A percentile compares a stretch with the other conserved stretches of the same genome.
phyloP scores from a whole-genome alignment of 2,888 invertebrate genomes.

The Lasioglossum zephyrum region DNA sequence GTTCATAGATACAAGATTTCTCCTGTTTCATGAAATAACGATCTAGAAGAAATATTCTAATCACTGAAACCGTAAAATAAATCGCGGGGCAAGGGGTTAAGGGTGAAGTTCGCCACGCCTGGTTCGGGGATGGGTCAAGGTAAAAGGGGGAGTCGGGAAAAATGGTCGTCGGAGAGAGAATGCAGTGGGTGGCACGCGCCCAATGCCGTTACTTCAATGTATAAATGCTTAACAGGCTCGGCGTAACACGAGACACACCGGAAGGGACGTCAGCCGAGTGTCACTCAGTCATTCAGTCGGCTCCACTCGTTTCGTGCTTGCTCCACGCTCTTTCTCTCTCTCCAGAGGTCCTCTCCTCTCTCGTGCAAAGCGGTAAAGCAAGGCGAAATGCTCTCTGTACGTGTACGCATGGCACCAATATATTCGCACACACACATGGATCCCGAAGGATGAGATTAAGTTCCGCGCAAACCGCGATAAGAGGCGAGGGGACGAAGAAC shows the following conservation, averaged over 20 bases:
- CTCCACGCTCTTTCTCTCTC: conserved; percentile 54
- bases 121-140: conserved; percentile 48
- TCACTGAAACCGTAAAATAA: too few relatives aligned
- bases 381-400: not conserved
- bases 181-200: conserved; percentile 83
- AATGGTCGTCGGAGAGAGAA: conserved; percentile 47
- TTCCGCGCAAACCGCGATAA: conserved; percentile 58
- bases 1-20: too few relatives aligned
- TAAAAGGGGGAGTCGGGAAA: conserved; percentile 48
- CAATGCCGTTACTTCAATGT: conserved; percentile 82
- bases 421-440: conserved; percentile 31
- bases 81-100: not conserved
- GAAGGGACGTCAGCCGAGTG: conserved; percentile 83
- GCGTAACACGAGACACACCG: conserved; percentile 83
- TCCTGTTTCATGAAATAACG: too few relatives aligned
- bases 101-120: not conserved
- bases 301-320: conserved; percentile 66
- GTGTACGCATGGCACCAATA: conserved; percentile 37
- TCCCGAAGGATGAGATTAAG: conserved; percentile 66
- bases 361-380: not conserved
- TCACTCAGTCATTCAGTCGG: conserved; percentile 80
- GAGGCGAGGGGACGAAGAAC: conserved; percentile 50
- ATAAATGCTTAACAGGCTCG: conserved; percentile 80
- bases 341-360: not conserved
- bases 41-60: too few relatives aligned